phyloP scores from a whole-genome alignment of 2,797 vertebrate species.

The Tinamus major region DNA sequence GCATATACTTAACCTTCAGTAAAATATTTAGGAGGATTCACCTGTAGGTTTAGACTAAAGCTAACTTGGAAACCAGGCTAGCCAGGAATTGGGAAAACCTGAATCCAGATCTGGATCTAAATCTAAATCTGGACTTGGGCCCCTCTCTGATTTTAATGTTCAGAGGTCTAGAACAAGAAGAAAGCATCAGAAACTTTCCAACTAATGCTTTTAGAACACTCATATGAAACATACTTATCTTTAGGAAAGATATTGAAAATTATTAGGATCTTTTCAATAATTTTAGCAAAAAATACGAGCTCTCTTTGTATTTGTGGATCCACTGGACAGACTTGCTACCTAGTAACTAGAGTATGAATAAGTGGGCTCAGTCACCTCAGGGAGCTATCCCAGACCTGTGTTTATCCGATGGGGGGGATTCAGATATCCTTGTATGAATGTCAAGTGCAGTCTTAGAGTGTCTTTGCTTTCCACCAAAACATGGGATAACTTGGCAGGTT shows the following conservation, averaged over 20 bases:
- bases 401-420: not conserved
- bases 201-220: not conserved
- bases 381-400: not conserved
- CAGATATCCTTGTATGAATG: not conserved
- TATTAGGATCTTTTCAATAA: not conserved
- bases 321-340: not conserved
- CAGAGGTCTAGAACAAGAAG: not conserved
- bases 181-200: not conserved
- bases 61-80: not conserved
- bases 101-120: not conserved
- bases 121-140: not conserved
- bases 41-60: not conserved
- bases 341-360: not conserved
- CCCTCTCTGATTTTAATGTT: not conserved
- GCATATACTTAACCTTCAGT: not conserved
- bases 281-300: not conserved
- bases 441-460: not conserved
- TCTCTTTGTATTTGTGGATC: not conserved
- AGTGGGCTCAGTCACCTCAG: not conserved
- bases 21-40: not conserved
- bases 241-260: not conserved
- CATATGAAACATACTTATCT: not conserved
- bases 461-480: slow-evolving; percentile 5
- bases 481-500: not conserved
- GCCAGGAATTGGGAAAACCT: not conserved